Evolutionary conservation across 92 coral and sea anemone species (phyloP), one percentile per base, ranked within the genome.

Genomic region (Heteractis magnifica): DNA sequence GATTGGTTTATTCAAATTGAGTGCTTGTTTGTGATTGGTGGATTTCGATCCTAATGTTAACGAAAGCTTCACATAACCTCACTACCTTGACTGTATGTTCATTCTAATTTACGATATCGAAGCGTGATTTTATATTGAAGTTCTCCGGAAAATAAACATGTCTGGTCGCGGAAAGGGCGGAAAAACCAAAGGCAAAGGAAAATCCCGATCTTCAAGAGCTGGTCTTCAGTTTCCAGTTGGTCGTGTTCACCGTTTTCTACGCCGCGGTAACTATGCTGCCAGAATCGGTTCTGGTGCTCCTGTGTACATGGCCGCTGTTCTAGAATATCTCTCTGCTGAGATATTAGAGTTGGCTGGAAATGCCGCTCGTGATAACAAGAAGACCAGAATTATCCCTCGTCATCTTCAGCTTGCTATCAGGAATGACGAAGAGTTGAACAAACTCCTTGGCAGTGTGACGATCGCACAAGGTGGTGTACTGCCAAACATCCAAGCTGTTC

Each of bases 401-500:
- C 82, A 86, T 65, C 82, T 81, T 49, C 85, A 86, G 56, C 70
- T 86, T 56, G 82, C 82, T 23, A 76, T 73, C 44, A 81, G 82
- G 15, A 77, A 80, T 72, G 85, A 75, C 82, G 85, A 75, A 59
- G 85, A 80, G 76, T 65, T 88, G 84, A 88, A 88, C 87, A 88
- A 83, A 82, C 81, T 88, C 12, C 86, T 87, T 65, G 87, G 87
- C 9, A 80, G 89, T 10, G 90, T 87, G 15, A 85, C 88, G 65
- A 85, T 85, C 76, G 88, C 88, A 16, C 88, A 85, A 72, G 88
- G 88, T 18, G 86, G 86, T 51, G 91, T 88, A 19, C 88, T 88
- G 9, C 92, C 92, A 52, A 89, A 89, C 89, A 89, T 89, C 83
- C 92, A 89, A 56, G 92, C 92, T 59, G 92, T 89, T 12, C 92